Evolutionary conservation across 1,140 invertebrate genomes (phyloP).

Genomic region (Sitobion miscanthi): DNA sequence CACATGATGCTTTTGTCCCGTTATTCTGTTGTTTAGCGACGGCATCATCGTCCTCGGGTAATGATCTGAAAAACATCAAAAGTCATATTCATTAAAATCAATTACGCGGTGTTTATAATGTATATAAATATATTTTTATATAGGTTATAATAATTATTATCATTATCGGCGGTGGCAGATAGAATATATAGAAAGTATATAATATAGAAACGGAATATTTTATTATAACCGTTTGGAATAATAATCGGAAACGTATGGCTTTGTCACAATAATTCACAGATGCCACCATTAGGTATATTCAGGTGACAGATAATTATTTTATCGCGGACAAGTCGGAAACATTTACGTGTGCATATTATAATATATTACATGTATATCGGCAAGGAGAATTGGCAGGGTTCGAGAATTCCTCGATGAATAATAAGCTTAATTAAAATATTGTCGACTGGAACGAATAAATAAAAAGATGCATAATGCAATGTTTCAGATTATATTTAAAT

Average conservation of each 20-base stretch:
- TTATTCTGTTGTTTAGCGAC: neutral
- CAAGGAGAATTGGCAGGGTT: neutral
- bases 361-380: neutral
- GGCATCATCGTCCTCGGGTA: slow-evolving; percentile 25
- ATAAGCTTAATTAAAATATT: slow-evolving; percentile 35
- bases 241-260: neutral
- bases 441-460: slow-evolving; percentile 20
- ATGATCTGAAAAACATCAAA: neutral
- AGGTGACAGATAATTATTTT: neutral
- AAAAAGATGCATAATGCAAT: neutral
- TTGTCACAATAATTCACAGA: slow-evolving; percentile 1
- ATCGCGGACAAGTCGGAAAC: neutral
- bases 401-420: slow-evolving; percentile 4
- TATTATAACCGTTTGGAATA: neutral
- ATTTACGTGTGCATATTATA: neutral
- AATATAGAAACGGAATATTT: neutral
- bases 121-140: too few relatives aligned
- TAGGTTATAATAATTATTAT: neutral
- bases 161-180: neutral
- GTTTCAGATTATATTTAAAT: neutral
- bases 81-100: neutral
- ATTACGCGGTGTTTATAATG: neutral
- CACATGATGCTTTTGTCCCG: slow-evolving; percentile 24
- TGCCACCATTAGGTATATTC: too few relatives aligned
- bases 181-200: neutral